A percentile compares a stretch with the other conserved stretches of the same genome.
Conservation (phyloP, 2,888 invertebrate species). For the Ommatoiulus sabulosus region DNA sequence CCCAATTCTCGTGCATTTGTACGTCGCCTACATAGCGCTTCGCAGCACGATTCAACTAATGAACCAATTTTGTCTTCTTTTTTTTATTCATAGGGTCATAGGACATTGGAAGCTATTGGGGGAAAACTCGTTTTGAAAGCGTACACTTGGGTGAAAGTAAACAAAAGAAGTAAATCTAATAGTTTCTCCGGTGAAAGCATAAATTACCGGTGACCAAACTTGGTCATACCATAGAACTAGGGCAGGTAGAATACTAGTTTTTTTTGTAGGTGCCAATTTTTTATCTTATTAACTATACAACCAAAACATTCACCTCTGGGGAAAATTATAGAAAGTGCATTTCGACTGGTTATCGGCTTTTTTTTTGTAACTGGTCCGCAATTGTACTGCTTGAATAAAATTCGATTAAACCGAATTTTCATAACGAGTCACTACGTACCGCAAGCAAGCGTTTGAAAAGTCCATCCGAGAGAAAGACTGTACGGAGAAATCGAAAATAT, state of each 20-base stretch:
- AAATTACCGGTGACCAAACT: constrained; percentile 52
- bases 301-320: constrained; percentile 14
- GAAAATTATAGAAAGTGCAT: neutral
- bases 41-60: constrained; percentile 21
- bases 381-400: neutral
- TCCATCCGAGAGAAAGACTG: neutral
- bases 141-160: constrained; percentile 15
- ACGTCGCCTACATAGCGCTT: neutral
- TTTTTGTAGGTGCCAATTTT: constrained; percentile 1
- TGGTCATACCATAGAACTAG: constrained; percentile 14
- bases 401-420: neutral
- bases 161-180: constrained; percentile 24
- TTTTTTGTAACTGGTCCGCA: neutral
- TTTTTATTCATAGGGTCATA: constrained; percentile 6
- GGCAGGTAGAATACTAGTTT: neutral
- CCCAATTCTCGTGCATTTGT: neutral
- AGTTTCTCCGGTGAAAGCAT: neutral
- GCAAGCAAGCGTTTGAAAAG: neutral
- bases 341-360: constrained; percentile 20
- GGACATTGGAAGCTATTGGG: constrained; percentile 24
- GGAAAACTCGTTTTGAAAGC: constrained; percentile 26
- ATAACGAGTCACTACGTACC: neutral
- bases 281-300: neutral
- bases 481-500: neutral
- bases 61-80: neutral